A percentile compares a stretch with the other conserved stretches of the same genome.
These are phyloP conservation scores for Mandrillus leucophaeus DNA, from an alignment of 2,113 vertebrate species.

Conservation along the genomic window DNA sequence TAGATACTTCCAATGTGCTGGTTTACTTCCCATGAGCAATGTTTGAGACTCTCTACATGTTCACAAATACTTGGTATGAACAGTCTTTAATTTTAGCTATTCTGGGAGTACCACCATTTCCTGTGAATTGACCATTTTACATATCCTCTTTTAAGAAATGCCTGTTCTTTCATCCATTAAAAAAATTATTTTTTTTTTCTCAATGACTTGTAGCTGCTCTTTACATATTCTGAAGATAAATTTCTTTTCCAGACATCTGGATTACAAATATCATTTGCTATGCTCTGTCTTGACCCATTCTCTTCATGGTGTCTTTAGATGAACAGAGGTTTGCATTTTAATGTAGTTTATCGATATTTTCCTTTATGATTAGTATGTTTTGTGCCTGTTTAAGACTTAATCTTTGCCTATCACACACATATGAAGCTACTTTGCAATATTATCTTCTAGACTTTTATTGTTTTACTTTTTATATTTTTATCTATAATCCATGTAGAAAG, in stretches of 20 bases:
- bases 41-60: neutral
- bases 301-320: neutral
- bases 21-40: neutral
- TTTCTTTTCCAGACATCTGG: neutral
- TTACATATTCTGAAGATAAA: neutral
- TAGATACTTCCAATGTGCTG: neutral
- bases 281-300: neutral
- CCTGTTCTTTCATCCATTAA: neutral
- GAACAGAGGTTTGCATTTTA: neutral
- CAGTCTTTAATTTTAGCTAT: neutral
- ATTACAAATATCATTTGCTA: neutral
- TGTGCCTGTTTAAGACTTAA: neutral
- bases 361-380: neutral
- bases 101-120: neutral
- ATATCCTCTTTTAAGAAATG: neutral
- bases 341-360: neutral
- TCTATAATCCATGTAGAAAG: neutral
- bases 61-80: neutral
- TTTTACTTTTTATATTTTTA: neutral
- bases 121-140: neutral
- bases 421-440: neutral
- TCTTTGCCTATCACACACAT: neutral
- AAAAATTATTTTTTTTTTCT: neutral
- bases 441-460: neutral
- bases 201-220: neutral